Conservation (phyloP, 2,113 vertebrate genomes). For the Xiphophorus hellerii region DNA sequence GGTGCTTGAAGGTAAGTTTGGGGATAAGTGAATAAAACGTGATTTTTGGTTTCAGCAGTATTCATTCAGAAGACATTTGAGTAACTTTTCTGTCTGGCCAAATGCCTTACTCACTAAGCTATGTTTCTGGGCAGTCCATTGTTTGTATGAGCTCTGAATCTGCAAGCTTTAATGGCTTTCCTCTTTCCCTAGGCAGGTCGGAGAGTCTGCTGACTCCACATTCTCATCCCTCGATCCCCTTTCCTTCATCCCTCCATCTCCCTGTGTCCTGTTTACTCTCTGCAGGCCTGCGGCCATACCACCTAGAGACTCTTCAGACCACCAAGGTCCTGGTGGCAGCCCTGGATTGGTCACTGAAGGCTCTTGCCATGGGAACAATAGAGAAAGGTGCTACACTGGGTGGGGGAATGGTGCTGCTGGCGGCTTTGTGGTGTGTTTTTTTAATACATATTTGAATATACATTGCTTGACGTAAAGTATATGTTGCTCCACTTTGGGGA, state of each 20-base stretch:
- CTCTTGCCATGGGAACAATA: conserved; percentile 62
- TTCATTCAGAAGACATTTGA: conserved; percentile 58
- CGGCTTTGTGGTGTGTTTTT: conserved; percentile 49
- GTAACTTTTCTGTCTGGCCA: conserved; percentile 53
- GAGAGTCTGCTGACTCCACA: conserved; percentile 73
- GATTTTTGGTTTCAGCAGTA: conserved; percentile 14
- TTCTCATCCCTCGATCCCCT: conserved; percentile 70
- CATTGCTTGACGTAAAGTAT: conserved; percentile 59
- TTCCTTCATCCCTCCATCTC: conserved; percentile 71
- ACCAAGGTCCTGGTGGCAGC: conserved; percentile 67
- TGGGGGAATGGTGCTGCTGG: conserved; percentile 60
- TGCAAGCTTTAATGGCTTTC: conserved; percentile 77
- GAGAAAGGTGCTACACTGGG: conserved; percentile 59
- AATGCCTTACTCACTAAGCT: conserved; percentile 58
- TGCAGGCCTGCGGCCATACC: conserved; percentile 72
- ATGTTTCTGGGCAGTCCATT: conserved; percentile 56
- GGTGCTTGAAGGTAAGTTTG: background rate
- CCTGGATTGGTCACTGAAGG: conserved; percentile 47
- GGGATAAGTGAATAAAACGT: too few relatives aligned
- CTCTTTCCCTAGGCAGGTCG: conserved; percentile 59
- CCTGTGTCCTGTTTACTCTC: conserved; percentile 76
- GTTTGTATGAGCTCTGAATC: conserved; percentile 74
- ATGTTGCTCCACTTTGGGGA: conserved; percentile 40
- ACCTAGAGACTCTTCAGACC: conserved; percentile 79
- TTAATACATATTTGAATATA: conserved; percentile 63